Evolutionary conservation across 2,888 invertebrate species (phyloP).

Genomic region (Dysmachus trigonus): DNA sequence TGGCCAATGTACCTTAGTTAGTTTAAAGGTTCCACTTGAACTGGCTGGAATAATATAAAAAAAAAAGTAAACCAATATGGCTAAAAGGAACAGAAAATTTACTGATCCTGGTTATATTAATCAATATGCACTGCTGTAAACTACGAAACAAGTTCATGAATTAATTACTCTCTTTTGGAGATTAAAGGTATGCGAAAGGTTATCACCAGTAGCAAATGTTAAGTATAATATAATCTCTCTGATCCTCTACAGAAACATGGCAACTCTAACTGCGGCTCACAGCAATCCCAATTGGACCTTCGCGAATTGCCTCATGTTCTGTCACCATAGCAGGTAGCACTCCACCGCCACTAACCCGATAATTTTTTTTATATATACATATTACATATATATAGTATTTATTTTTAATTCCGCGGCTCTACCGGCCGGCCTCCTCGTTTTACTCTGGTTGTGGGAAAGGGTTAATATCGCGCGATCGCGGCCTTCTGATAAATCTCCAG

Average conservation of each 20-base stretch:
- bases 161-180: no score
- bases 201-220: background rate
- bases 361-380: background rate
- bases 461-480: constrained; percentile 31
- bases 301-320: constrained; percentile 5
- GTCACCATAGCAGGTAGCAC: background rate
- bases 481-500: constrained; percentile 20
- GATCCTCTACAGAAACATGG: background rate
- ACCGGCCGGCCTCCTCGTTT: background rate
- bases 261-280: background rate
- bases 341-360: background rate
- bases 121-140: no score
- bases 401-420: background rate
- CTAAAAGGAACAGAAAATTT: no score
- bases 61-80: no score
- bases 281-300: background rate
- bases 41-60: no score
- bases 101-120: no score
- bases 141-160: no score
- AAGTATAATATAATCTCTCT: background rate
- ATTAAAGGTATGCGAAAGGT: no score
- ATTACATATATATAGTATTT: background rate
- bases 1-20: no score
- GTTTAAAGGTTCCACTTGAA: no score
- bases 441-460: background rate